phyloP scores from a whole-genome alignment of 1,140 invertebrate genomes.

The Zaprionus inermis region DNA sequence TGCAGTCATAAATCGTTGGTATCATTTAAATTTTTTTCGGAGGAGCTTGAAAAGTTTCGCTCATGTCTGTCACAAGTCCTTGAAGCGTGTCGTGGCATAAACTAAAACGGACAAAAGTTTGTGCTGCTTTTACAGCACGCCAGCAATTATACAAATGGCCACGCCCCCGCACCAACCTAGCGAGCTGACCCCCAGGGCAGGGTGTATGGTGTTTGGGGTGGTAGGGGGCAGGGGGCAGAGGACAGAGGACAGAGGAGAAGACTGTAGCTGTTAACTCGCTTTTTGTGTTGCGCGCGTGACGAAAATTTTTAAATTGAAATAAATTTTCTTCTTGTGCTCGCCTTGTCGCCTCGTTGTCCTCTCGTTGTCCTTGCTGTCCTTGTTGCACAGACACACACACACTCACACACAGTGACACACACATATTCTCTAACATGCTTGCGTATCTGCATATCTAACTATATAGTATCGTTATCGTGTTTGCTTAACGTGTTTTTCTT shows the following conservation, averaged over 20 bases:
- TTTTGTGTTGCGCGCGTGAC: constrained; percentile 77
- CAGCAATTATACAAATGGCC: constrained; percentile 78
- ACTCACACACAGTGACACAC: background rate
- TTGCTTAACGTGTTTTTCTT: constrained; percentile 80
- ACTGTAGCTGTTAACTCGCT: constrained; percentile 59
- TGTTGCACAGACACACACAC: constrained; percentile 40
- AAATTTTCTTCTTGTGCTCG: constrained; percentile 65
- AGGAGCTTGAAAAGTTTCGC: background rate
- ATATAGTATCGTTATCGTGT: constrained; percentile 81
- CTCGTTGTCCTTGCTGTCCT: constrained; percentile 64
- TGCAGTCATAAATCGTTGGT: constrained; percentile 35
- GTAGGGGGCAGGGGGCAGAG: background rate
- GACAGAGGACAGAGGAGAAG: background rate
- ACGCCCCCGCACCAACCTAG: constrained; percentile 11
- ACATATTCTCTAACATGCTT: constrained; percentile 6
- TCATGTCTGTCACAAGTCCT: constrained; percentile 63
- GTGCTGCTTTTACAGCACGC: constrained; percentile 41
- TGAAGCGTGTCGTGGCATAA: constrained; percentile 74
- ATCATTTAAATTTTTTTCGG: constrained; percentile 40
- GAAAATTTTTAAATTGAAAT: constrained; percentile 83
- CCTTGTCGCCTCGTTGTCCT: constrained; percentile 41
- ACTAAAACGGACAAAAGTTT: constrained; percentile 36
- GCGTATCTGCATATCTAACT: constrained; percentile 31
- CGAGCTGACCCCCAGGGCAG: background rate
- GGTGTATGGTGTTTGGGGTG: background rate